Evolutionary conservation across 1,140 invertebrate species (phyloP), one percentile per base, ranked within the genome.

Genomic region (Copidosoma floridanum): DNA sequence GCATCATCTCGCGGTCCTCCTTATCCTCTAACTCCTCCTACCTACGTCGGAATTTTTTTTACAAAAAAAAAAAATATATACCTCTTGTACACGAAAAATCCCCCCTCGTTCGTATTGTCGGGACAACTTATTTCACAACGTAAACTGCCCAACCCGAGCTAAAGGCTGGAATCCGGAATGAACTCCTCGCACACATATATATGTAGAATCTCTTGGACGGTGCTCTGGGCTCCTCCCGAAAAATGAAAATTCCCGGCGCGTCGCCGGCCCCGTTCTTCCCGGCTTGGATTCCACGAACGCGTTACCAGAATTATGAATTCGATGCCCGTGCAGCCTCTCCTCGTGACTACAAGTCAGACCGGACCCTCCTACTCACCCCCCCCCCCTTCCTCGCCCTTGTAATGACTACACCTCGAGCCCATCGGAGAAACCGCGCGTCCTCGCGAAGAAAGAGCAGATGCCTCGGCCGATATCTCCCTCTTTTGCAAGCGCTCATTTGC

Each of bases 231-330:
- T 61, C 58, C 58, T 61, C 58, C 58, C 58, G 58, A 61, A 61
- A 47, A 61, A 61, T 61, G 58, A 61, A 61, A 61, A 61, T 61
- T 61, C 58, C 35, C 58, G 24, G 47, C 58, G 58, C 58, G 58
- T 55, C 29, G 29, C 16, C 11, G 38, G 10, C 26, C 44, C 32
- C 50, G 65, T 70, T 74, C 68, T 61, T 27, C 43, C 27, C 47
- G 35, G 20, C 26, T 32, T 50, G 50, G 44, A 47, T 63, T 51
- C 63, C 47, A 48, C 55, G 52, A 66, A 68, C 65, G 68, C 68
- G 68, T 61, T 58, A 47, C 47, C 63, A 63, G 63, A 57, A 65
- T 61, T 61, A 61, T 61, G 54, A 55, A 61, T 61, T 55, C 53
- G 26, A 32, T 24, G 29, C 37, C 54, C 32, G 44, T 40, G 46